A percentile compares a stretch with the other conserved stretches of the same genome.
Conservation (phyloP, 1,140 invertebrate genomes). For the Adelges cooleyi region DNA sequence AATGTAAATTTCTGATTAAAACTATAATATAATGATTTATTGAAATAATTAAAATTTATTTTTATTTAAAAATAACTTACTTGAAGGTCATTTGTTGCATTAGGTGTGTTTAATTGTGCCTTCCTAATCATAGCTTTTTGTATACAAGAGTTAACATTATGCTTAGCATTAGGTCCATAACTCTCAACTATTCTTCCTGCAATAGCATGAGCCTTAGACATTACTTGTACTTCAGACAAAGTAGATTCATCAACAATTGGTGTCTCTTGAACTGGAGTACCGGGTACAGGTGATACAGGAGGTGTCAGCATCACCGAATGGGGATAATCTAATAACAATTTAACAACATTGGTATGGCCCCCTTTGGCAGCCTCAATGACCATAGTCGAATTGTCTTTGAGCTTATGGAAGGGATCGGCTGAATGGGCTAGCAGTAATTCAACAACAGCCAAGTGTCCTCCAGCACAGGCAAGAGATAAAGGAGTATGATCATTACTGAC, state of each 20-base stretch:
- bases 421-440: constrained; percentile 78
- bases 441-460: constrained; percentile 85
- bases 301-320: constrained; percentile 61
- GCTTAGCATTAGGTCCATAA: constrained; percentile 20
- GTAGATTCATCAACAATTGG: constrained; percentile 6
- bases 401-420: constrained; percentile 89
- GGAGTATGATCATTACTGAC: constrained; percentile 98
- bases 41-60: too few relatives aligned
- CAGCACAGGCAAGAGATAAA: constrained; percentile 89
- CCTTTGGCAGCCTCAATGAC: constrained; percentile 96
- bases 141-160: constrained; percentile 19
- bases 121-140: constrained; percentile 22
- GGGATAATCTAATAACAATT: constrained; percentile 87
- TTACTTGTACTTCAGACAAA: constrained; percentile 10
- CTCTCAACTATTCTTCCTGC: constrained; percentile 16
- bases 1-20: too few relatives aligned
- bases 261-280: background rate
- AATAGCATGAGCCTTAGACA: constrained; percentile 16
- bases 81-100: background rate
- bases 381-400: constrained; percentile 98
- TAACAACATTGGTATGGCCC: constrained; percentile 89
- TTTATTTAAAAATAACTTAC: too few relatives aligned
- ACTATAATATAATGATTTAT: too few relatives aligned
- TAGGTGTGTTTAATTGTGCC: constrained; percentile 14
- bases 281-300: constrained; percentile 34